Evolutionary conservation across 2,888 invertebrate genomes (phyloP).

Genomic region (Sinelater perroti): DNA sequence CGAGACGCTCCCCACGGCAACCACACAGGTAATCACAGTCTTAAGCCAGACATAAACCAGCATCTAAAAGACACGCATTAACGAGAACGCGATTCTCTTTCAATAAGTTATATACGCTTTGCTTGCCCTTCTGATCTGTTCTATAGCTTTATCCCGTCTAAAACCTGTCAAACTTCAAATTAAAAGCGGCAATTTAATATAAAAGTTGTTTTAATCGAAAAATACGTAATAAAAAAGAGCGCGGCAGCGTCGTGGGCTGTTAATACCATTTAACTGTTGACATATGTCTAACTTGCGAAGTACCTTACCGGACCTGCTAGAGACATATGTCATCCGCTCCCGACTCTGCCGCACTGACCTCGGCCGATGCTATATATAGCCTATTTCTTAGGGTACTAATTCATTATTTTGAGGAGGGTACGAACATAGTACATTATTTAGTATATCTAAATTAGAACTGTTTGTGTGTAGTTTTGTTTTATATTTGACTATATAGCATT

Average conservation of each 20-base stretch:
- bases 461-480: slow-evolving; percentile 50
- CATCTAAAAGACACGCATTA: slow-evolving; percentile 47
- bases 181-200: slow-evolving; percentile 48
- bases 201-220: slow-evolving; percentile 45
- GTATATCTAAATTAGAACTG: slow-evolving; percentile 51
- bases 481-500: slow-evolving; percentile 43
- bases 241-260: slow-evolving; percentile 49
- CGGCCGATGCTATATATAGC: slow-evolving; percentile 51
- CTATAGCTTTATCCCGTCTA: slow-evolving; percentile 60
- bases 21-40: slow-evolving; percentile 58
- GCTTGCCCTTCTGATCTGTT: slow-evolving; percentile 57
- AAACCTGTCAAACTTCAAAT: slow-evolving; percentile 53
- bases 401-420: slow-evolving; percentile 59
- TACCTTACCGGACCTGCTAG: neutral
- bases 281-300: slow-evolving; percentile 11
- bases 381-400: slow-evolving; percentile 31
- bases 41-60: slow-evolving; percentile 56
- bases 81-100: slow-evolving; percentile 45
- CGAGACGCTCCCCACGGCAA: slow-evolving; percentile 51
- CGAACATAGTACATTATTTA: slow-evolving; percentile 55
- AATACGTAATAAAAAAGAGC: slow-evolving; percentile 46
- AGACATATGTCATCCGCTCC: slow-evolving; percentile 32
- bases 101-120: slow-evolving; percentile 55
- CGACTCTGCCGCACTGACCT: slow-evolving; percentile 54
- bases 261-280: neutral